Conservation (phyloP, 2,888 invertebrate genomes). For the Monoplex corrugatus region DNA sequence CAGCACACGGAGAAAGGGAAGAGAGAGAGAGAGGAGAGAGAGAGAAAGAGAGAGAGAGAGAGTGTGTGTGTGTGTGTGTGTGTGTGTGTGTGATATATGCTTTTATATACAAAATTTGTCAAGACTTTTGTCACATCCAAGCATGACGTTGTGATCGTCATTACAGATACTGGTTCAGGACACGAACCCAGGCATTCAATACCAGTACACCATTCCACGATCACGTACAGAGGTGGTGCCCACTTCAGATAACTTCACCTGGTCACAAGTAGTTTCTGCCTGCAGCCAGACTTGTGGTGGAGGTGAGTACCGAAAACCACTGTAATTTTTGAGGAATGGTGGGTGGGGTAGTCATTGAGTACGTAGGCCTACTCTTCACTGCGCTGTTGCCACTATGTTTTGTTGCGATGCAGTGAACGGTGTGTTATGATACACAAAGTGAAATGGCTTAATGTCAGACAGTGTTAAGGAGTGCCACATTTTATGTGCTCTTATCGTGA, state of each 20-base stretch:
- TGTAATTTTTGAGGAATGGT: too few species aligned
- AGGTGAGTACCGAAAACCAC: too few species aligned
- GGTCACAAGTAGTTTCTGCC: conserved; percentile 89
- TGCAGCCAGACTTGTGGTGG: conserved; percentile 95
- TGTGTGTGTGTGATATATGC: neutral
- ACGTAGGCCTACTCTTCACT: too few species aligned
- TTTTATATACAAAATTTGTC: neutral
- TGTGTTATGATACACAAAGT: too few species aligned
- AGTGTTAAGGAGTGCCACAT: too few species aligned
- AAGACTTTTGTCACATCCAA: neutral
- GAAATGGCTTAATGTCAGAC: too few species aligned
- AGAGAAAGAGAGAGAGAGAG: neutral
- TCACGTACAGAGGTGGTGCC: conserved; percentile 44
- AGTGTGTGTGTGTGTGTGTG: neutral
- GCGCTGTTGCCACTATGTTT: too few species aligned
- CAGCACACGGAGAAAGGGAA: neutral
- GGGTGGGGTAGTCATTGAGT: too few species aligned
- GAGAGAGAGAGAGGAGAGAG: neutral
- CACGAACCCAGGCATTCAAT: conserved; percentile 69
- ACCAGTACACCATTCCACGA: conserved; percentile 71
- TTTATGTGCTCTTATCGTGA: too few species aligned
- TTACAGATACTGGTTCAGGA: conserved; percentile 73
- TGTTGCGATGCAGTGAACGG: too few species aligned
- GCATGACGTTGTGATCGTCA: neutral
- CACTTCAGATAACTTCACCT: conserved; percentile 85